Conservation (phyloP, 2,797 vertebrate species). For the Linurgus olivaceus region DNA sequence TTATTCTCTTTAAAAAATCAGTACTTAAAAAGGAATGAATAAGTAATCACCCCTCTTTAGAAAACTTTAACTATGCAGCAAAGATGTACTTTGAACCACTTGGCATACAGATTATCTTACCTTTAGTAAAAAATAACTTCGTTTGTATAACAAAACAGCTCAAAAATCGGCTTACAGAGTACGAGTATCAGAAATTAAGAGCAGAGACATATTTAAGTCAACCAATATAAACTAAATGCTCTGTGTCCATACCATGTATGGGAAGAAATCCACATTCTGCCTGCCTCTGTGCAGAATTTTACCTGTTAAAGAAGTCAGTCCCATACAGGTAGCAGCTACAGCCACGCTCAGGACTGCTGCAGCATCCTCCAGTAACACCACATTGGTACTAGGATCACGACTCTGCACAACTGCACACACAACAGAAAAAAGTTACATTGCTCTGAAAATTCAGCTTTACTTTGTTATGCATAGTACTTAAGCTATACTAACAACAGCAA, state of each 20-base stretch:
- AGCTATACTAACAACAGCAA: background rate
- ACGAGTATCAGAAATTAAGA: background rate
- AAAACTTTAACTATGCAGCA: background rate
- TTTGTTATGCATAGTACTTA: background rate
- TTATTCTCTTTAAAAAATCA: background rate
- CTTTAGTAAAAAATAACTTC: background rate
- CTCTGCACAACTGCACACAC: slow-evolving; percentile 88
- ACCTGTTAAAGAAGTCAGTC: slow-evolving; percentile 96
- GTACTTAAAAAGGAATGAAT: background rate
- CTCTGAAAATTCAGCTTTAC: background rate
- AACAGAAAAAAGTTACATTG: background rate
- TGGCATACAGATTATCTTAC: background rate
- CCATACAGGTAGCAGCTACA: slow-evolving; percentile 92
- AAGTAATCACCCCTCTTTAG: background rate
- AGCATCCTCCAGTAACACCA: slow-evolving; percentile 93
- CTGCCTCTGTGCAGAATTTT: slow-evolving; percentile 8
- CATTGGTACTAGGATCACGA: slow-evolving; percentile 96
- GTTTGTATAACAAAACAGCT: background rate
- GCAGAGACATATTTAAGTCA: background rate
- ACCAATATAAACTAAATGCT: background rate
- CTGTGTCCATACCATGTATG: background rate
- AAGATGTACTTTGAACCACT: background rate
- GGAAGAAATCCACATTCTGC: background rate
- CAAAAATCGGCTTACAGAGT: background rate
- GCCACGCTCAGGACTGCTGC: slow-evolving; percentile 93